Conservation (phyloP, 2,888 invertebrate species). For the Alloscopus bannaensis region DNA sequence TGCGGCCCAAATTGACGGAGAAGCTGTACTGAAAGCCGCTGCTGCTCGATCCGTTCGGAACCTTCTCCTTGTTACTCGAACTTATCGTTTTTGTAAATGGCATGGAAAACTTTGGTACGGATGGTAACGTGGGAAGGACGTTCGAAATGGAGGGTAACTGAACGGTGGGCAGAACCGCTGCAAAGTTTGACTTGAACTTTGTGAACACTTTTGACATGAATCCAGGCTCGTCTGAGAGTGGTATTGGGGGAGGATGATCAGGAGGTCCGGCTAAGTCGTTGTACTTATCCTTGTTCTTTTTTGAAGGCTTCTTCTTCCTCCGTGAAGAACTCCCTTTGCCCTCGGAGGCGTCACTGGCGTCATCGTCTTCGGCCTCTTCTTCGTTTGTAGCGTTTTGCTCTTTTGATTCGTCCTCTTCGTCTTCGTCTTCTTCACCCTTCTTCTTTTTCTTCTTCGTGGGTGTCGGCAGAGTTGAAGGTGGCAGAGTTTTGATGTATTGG, state of each 20-base stretch:
- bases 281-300: not conserved
- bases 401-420: slow-evolving; percentile 32
- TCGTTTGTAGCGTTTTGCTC: slow-evolving; percentile 38
- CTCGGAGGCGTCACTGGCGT: not conserved
- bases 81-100: slow-evolving; percentile 40
- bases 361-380: slow-evolving; percentile 33
- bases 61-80: slow-evolving; percentile 8
- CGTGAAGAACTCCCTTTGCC: not conserved
- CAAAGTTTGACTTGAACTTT: slow-evolving; percentile 57
- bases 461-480: not conserved
- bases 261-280: not conserved
- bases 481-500: slow-evolving; percentile 22
- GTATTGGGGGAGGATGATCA: not conserved
- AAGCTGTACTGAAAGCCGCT: slow-evolving; percentile 45
- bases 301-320: not conserved
- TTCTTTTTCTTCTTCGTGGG: slow-evolving; percentile 14
- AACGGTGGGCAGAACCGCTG: slow-evolving; percentile 29
- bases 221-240: slow-evolving; percentile 28
- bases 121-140: slow-evolving; percentile 32
- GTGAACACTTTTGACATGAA: slow-evolving; percentile 53
- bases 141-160: slow-evolving; percentile 1
- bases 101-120: slow-evolving; percentile 37
- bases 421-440: slow-evolving; percentile 31
- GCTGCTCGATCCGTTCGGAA: slow-evolving; percentile 9
- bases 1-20: slow-evolving; percentile 24